Evolutionary conservation across 2,797 vertebrate species (phyloP), one percentile per base, ranked within the genome.

Genomic region (Synanceia verrucosa): DNA sequence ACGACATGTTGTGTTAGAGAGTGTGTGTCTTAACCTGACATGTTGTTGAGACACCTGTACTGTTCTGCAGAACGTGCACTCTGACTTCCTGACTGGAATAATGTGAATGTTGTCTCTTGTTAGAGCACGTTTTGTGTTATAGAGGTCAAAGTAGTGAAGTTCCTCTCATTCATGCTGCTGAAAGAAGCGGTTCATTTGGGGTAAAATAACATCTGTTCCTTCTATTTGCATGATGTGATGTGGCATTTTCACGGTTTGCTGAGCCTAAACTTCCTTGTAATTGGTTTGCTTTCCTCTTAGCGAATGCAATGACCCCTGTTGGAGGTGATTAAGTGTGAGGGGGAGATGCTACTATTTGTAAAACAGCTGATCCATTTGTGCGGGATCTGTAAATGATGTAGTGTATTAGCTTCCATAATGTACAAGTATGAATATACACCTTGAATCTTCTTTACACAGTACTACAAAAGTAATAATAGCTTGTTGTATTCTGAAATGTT

Each of bases 231-330:
- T 88, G 80, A 89, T 78, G 74, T 76, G 75, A 86, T 81, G 55
- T 82, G 81, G 76, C 84, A 85, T 86, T 90, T 88, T 83, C 82
- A 88, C 57, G 85, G 69, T 83, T 84, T 85, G 71, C 71, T 86
- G 84, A 83, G 78, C 81, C 84, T 76, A 84, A 83, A 86, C 80
- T 60, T 78, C 71, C 70, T 81, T 83, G 76, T 89, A 89, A 91
- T 87, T 89, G 83, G 75, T 83, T 85, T 80, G 73, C 66, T 82
- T 89, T 81, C 62, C 77, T 86, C 68, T 70, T 31, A 71, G 75
- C 79, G 63, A 85, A 82, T 55, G 76, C 75, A 76, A 34, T 80
- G 79, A 89, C 82, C 83, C 80, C 76, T 81, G 75, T 73, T 80
- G 78, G 70, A 78, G 69, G 76, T 79, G 72, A 88, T 73, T 81